Base-by-base conservation (phyloP, 2,888 invertebrate species). In the Ophioninae sp. region DNA sequence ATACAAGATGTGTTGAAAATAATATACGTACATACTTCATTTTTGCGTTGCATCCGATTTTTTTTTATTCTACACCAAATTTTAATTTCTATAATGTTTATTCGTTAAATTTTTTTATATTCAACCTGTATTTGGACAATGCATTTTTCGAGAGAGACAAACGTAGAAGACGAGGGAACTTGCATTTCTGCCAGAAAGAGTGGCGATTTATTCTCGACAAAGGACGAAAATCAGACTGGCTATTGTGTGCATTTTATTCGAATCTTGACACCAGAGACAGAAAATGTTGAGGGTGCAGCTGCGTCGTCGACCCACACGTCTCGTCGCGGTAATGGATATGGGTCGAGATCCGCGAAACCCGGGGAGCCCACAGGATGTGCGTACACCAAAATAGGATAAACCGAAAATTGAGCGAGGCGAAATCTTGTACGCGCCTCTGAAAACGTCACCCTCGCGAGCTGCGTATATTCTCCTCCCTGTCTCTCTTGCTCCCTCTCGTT, bases 241-340 rank as follows among this genome's bases (percentile, higher is more conserved):
- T 87, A 89, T 89, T 89, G 89, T 89, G 87, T 88, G 51, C 51
- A 51, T 88, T 88, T 89, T 86, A 86, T 87, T 84, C 82, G 85
- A 85, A 86, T 85, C 87, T 87, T 88, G 88, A 88, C 87, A 86
- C 82, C 79, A 69, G 79, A 77, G 84, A 83, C 30, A 73, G 79
- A 79, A 65, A 73, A 72, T 73, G 39, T 86, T 85, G 82, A 80
- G 86, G 85, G 85, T 82, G 86, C 87, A 87, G 88, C 89, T 88
- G 88, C 51, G 51, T 89, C 89, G 88, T 88, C 87, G 86, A 85
- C 85, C 86, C 87, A 88, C 87, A 85, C 88, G 86, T 82, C 81
- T 39, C 37, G 80, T 17, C 51, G 17, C 51, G 85, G 87, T 87
- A 88, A 88, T 88, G 87, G 88, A 88, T 88, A 88, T 87, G 87